Conservation (phyloP, 2,797 vertebrate species). For the Molossus molossus region DNA sequence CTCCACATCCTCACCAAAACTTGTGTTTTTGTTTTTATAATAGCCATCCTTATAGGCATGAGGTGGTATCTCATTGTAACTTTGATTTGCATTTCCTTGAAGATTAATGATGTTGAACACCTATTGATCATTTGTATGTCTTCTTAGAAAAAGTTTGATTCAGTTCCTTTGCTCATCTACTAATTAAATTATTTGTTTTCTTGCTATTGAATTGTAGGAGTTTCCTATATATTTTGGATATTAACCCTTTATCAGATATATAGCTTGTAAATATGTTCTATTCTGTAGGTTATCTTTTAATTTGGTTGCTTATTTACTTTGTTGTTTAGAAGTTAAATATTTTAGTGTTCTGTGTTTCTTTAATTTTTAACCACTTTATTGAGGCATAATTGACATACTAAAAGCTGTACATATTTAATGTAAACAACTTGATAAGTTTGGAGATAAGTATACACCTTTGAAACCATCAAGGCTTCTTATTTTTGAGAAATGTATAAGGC, state of each 20-base stretch:
- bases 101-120: not conserved
- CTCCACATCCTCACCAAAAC: not conserved
- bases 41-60: not conserved
- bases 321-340: not conserved
- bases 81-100: not conserved
- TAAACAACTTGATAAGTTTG: not conserved
- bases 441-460: not conserved
- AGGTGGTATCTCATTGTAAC: not conserved
- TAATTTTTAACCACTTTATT: not conserved
- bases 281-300: not conserved
- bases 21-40: not conserved
- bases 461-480: not conserved
- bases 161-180: not conserved
- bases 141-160: not conserved
- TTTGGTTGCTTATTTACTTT: not conserved
- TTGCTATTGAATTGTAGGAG: not conserved
- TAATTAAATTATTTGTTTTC: not conserved
- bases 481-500: not conserved
- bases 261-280: not conserved
- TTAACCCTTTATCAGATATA: not conserved
- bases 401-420: not conserved
- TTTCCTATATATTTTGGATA: not conserved
- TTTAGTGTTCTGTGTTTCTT: not conserved
- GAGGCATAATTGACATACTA: not conserved
- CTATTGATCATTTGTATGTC: not conserved